Conservation (phyloP, 2,888 invertebrate species). For the Scaptomyza polygonia region DNA sequence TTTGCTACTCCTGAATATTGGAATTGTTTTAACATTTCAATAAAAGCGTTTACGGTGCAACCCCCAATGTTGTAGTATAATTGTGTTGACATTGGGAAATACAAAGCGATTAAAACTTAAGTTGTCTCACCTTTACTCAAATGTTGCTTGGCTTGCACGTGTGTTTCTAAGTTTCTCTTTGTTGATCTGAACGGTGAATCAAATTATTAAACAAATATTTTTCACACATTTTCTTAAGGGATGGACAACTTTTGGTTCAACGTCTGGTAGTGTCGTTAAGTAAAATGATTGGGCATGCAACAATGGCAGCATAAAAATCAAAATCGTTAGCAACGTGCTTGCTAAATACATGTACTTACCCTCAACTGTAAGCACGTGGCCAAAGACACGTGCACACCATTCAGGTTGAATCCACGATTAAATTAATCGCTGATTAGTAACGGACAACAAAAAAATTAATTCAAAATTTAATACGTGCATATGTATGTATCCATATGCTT, state of each 20-base stretch:
- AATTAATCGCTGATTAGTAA: constrained; percentile 84
- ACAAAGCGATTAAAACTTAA: constrained; percentile 49
- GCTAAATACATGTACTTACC: constrained; percentile 70
- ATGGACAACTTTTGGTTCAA: constrained; percentile 60
- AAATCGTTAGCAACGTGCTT: constrained; percentile 71
- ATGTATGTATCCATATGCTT: not conserved
- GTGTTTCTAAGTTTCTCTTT: constrained; percentile 47
- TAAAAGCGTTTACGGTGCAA: not conserved
- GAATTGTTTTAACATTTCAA: not conserved
- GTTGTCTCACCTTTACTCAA: constrained; percentile 52
- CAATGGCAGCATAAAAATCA: constrained; percentile 60
- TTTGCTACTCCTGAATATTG: not conserved
- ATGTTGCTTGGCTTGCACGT: constrained; percentile 55
- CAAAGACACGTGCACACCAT: constrained; percentile 82
- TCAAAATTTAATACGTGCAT: constrained; percentile 1
- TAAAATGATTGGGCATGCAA: constrained; percentile 74
- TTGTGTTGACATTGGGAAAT: constrained; percentile 18
- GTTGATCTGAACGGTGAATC: constrained; percentile 52
- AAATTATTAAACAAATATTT: constrained; percentile 71
- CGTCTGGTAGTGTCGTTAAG: constrained; percentile 79
- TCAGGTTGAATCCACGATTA: constrained; percentile 84
- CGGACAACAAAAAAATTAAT: constrained; percentile 65
- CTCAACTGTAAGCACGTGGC: constrained; percentile 75
- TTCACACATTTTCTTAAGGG: constrained; percentile 70
- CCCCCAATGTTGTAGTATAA: constrained; percentile 1